Evolutionary conservation across 2,888 invertebrate species (phyloP), one percentile per base, ranked within the genome.

Genomic region (Lasiommata megera): DNA sequence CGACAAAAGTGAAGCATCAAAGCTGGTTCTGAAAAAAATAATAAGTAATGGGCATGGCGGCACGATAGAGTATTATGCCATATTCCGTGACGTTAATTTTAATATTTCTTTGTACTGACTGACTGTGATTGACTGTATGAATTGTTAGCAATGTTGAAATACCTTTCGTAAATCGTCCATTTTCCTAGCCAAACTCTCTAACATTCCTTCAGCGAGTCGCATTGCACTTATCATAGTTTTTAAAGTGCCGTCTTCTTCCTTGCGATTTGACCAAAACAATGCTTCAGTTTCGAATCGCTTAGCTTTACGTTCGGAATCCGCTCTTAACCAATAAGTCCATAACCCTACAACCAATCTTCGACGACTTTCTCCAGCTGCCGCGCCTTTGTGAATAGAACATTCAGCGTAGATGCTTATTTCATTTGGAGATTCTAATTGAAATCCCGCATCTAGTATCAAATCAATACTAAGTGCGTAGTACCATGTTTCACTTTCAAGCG

Each of bases 381-480:
- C 74, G n/a, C 77, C 80, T 60, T 65, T 79, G 37, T 68, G 63
- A 56, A 86, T 64, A 14, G 79, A 72, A 65, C 70, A 77, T 43
- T 84, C 78, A 1, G 91, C 91, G 58, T 82, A 92, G 3, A 75
- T 69, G 60, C 78, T 81, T 59, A 92, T 91, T 43, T 79, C 81
- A 14, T 81, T 72, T 3, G 91, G 87, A 0, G 86, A 76, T 70
- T 92, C 92, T 47, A 93, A 66, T 56, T 87, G 80, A 68, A 93
- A 89, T 5, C 93, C 90, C 63, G 93, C 88, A 65, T 94, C 92
- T 37, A 93, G 69, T 51, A 92, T 80, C 65, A 93, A 71, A 54
- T 93, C 93, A 55, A 93, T 81, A 61, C 92, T 92, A 34, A 93
- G 80, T 0, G 93, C 92, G 64, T 92, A 92, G 66, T 93, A 93